phyloP scores from a whole-genome alignment of 2,888 invertebrate species.

The Lathronympha strigana region DNA sequence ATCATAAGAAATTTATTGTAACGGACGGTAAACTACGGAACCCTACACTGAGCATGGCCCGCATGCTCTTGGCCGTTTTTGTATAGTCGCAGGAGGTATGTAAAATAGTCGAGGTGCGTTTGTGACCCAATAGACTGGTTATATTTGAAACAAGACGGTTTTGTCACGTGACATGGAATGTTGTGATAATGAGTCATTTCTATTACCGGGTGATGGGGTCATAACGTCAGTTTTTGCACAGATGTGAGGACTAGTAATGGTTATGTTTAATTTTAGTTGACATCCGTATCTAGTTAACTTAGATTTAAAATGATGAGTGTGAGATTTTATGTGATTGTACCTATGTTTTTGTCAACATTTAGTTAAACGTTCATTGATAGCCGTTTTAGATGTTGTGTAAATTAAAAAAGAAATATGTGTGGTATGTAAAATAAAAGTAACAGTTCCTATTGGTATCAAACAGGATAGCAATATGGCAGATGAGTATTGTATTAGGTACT shows the following conservation, averaged over 20 bases:
- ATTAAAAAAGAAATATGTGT: too few relatives aligned
- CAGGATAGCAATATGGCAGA: too few relatives aligned
- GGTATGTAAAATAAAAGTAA: too few relatives aligned
- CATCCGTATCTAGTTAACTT: conserved; percentile 12
- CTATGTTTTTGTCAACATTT: neutral
- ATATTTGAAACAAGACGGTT: conserved; percentile 17
- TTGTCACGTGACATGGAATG: conserved; percentile 27
- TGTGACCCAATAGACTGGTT: neutral
- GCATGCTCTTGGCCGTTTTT: too few relatives aligned
- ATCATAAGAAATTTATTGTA: too few relatives aligned
- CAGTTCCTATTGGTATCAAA: too few relatives aligned
- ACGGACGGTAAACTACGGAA: too few relatives aligned
- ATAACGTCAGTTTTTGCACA: conserved; percentile 19
- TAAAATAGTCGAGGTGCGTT: neutral
- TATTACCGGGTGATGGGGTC: conserved; percentile 15
- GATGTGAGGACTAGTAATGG: neutral
- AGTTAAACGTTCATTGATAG: neutral
- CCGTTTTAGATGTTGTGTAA: too few relatives aligned
- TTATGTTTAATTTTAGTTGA: conserved; percentile 3
- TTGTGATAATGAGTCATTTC: conserved; percentile 16
- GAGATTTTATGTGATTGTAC: neutral
- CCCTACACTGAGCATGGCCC: too few relatives aligned
- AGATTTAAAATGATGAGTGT: neutral
- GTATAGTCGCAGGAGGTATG: too few relatives aligned
- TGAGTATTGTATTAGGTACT: too few relatives aligned